Evolutionary conservation across 2,888 invertebrate species (phyloP), one percentile per base, ranked within the genome.

Genomic region (Machimus atricapillus): DNA sequence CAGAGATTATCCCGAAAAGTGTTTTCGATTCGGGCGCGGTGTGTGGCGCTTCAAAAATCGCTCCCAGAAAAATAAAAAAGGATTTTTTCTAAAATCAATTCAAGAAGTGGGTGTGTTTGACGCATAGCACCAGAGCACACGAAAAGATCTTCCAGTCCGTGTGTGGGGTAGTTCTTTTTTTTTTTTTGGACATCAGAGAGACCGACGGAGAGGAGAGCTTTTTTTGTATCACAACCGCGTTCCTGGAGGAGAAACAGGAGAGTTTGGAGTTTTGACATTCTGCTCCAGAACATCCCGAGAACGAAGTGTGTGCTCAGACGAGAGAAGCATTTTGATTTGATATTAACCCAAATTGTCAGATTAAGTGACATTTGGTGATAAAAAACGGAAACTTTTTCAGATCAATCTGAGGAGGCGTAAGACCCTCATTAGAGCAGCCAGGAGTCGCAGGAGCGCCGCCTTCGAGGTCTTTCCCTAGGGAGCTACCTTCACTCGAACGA

Each of bases 21-120:
- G 76, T 66, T 81, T 1, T 56, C 34, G 12, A 16, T 52, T 46
- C 31, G 66, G 40, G 46, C 19, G 40, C 58, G 34, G 34, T 83
- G 58, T 66, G 9, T 58, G 40, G 37, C 12, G 14, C 58, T 58
- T 66, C 23, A 73, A 83, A 83, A 83, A 73, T 82, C 12, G 66
- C 27, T 66, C 12, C 2, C 7, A 66, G 66, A 56, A 40, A 52
- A 31, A 66, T 66, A 16, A 83, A 66, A 83, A 83, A 83, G 85
- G 40, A 43, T 76, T 85, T 78, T 87, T 87, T 86, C 82, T 85
- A 87, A 87, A 88, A 87, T 87, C 87, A 87, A 87, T 88, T 88
- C 88, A 77, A 89, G 88, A 90, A 90, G 90, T 90, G 90, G 90
- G 90, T 90, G 90, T 90, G 90, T 90, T 90, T 90, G 90, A 90